phyloP scores from a whole-genome alignment of 2,888 invertebrate genomes.

The Trichopria drosophilae region DNA sequence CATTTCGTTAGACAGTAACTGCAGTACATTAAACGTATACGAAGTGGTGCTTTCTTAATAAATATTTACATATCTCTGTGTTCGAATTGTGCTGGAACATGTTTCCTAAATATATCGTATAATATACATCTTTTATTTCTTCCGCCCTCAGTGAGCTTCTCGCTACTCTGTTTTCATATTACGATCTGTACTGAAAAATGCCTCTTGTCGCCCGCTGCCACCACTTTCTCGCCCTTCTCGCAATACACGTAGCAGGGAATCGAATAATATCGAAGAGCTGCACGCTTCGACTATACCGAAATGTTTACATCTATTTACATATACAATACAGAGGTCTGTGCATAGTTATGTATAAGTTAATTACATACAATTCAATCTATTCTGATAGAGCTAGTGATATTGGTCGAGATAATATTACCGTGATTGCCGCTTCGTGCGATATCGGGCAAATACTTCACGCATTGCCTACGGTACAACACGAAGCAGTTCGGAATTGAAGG shows the following conservation, averaged over 20 bases:
- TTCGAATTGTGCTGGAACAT: conserved; percentile 49
- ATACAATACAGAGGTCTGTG: conserved; percentile 34
- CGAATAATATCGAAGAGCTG: too few relatives aligned
- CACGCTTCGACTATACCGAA: conserved; percentile 24
- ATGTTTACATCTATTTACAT: conserved; percentile 29
- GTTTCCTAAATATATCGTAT: conserved; percentile 32
- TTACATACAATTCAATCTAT: conserved; percentile 27
- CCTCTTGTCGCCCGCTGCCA: too few relatives aligned
- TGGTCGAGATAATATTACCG: conserved; percentile 36
- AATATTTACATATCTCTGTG: conserved; percentile 36
- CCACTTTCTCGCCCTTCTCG: too few relatives aligned
- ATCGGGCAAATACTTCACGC: too few relatives aligned
- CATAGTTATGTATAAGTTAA: conserved; percentile 33
- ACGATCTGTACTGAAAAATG: too few relatives aligned
- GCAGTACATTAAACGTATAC: conserved; percentile 50
- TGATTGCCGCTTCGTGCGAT: conserved; percentile 27
- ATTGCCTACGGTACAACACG: too few relatives aligned
- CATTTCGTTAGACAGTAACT: conserved; percentile 37
- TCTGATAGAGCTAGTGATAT: conserved; percentile 27
- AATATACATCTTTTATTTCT: conserved; percentile 38
- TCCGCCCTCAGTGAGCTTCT: too few relatives aligned
- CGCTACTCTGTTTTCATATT: too few relatives aligned
- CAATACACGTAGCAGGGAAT: too few relatives aligned
- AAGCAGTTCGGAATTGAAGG: too few relatives aligned
- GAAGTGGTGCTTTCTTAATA: conserved; percentile 38